phyloP scores from a whole-genome alignment of 2,888 invertebrate genomes.

The Helicoverpa assulta region DNA sequence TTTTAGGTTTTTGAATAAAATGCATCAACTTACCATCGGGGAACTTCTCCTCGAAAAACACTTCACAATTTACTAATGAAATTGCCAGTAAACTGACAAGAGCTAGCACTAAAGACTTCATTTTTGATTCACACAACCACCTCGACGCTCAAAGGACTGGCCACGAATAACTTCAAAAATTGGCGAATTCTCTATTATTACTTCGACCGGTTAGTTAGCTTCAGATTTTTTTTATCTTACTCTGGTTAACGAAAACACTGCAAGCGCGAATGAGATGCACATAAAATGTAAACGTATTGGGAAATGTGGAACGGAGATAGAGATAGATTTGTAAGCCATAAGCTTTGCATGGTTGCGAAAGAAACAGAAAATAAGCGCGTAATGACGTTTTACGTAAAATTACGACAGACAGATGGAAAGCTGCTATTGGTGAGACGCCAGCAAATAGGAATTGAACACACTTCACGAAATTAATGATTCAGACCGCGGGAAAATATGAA shows the following conservation, averaged over 20 bases:
- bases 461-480: conserved; percentile 70
- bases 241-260: conserved; percentile 64
- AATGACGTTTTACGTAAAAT: conserved; percentile 75
- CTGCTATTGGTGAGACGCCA: conserved; percentile 89
- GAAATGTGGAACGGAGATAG: conserved; percentile 79
- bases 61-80: conserved; percentile 91
- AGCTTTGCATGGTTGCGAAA: conserved; percentile 70
- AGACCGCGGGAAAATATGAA: conserved; percentile 75
- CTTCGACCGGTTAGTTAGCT: conserved; percentile 75
- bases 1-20: conserved; percentile 58
- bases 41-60: conserved; percentile 95
- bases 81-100: conserved; percentile 91
- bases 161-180: conserved; percentile 88
- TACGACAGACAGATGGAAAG: conserved; percentile 93
- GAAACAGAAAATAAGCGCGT: conserved; percentile 68
- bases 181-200: conserved; percentile 84
- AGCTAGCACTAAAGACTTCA: conserved; percentile 89
- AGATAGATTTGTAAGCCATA: conserved; percentile 49
- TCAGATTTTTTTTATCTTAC: conserved; percentile 66
- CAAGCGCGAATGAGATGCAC: conserved; percentile 68
- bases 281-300: conserved; percentile 71
- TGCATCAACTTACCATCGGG: conserved; percentile 92
- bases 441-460: conserved; percentile 88
- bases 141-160: conserved; percentile 80
- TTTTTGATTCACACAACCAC: conserved; percentile 85